Evolutionary conservation across 2,888 invertebrate genomes (phyloP).

Genomic region (Agrypnus murinus): DNA sequence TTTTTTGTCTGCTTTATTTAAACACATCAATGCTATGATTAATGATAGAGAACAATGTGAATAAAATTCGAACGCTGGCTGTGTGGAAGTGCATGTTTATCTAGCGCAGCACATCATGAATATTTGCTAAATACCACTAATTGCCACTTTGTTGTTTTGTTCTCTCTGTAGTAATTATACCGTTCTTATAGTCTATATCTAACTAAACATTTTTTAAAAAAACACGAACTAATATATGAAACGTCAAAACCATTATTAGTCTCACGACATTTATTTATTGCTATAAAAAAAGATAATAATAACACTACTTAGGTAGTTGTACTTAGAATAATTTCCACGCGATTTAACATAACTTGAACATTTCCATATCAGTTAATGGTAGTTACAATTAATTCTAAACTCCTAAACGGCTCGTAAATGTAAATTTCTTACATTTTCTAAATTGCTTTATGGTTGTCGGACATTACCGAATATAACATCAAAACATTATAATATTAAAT

Average conservation of each 20-base stretch:
- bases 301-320: too few relatives aligned
- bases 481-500: too few relatives aligned
- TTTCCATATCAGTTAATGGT: too few relatives aligned
- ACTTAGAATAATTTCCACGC: too few relatives aligned
- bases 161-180: constrained; percentile 51
- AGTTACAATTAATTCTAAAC: too few relatives aligned
- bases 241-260: constrained; percentile 45
- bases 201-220: constrained; percentile 46
- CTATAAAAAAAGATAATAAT: constrained; percentile 25
- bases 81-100: constrained; percentile 55
- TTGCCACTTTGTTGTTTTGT: constrained; percentile 57
- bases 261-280: constrained; percentile 46
- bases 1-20: constrained; percentile 59
- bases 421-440: too few relatives aligned
- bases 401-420: too few relatives aligned
- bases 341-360: too few relatives aligned
- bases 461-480: too few relatives aligned
- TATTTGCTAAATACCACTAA: constrained; percentile 59
- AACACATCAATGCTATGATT: constrained; percentile 62
- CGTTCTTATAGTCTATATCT: constrained; percentile 45
- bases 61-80: constrained; percentile 55
- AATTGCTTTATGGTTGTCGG: too few relatives aligned
- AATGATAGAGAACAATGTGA: constrained; percentile 60
- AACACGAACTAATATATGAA: constrained; percentile 47
- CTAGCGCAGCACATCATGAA: constrained; percentile 56